phyloP scores from a whole-genome alignment of 2,888 invertebrate genomes.

The Noctua fimbriata region DNA sequence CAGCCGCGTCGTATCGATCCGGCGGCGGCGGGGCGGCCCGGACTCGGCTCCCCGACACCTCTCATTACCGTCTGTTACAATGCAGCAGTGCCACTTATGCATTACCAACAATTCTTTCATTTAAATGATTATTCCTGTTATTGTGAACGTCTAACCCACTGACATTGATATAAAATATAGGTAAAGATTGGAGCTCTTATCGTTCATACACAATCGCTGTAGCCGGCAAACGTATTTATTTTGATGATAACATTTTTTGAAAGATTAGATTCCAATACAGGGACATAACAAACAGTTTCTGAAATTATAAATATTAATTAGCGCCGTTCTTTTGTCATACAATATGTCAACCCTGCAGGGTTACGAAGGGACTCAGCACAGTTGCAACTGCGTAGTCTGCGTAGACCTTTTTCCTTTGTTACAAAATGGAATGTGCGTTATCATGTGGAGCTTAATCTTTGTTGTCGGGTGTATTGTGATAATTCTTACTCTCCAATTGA shows the following conservation, averaged over 20 bases:
- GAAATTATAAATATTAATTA: conserved; percentile 20
- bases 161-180: conserved; percentile 55
- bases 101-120: conserved; percentile 35
- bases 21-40: conserved; percentile 70
- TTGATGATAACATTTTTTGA: conserved; percentile 28
- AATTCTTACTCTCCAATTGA: neutral
- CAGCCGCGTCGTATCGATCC: conserved; percentile 76
- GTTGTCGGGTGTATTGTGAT: conserved; percentile 2
- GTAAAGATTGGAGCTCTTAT: conserved; percentile 50
- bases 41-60: conserved; percentile 75
- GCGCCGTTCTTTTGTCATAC: conserved; percentile 16
- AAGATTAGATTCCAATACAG: conserved; percentile 27
- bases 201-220: conserved; percentile 30
- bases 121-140: conserved; percentile 34
- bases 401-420: conserved; percentile 58
- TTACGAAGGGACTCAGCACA: neutral
- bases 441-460: conserved; percentile 26
- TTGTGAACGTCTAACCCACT: conserved; percentile 47
- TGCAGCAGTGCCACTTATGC: conserved; percentile 66
- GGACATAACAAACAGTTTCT: conserved; percentile 17
- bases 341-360: conserved; percentile 15
- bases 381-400: conserved; percentile 32
- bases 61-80: conserved; percentile 70
- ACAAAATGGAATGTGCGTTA: conserved; percentile 40
- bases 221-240: conserved; percentile 37